Base-by-base conservation (phyloP, 2,797 vertebrate genomes). In the Falco columbarius region DNA sequence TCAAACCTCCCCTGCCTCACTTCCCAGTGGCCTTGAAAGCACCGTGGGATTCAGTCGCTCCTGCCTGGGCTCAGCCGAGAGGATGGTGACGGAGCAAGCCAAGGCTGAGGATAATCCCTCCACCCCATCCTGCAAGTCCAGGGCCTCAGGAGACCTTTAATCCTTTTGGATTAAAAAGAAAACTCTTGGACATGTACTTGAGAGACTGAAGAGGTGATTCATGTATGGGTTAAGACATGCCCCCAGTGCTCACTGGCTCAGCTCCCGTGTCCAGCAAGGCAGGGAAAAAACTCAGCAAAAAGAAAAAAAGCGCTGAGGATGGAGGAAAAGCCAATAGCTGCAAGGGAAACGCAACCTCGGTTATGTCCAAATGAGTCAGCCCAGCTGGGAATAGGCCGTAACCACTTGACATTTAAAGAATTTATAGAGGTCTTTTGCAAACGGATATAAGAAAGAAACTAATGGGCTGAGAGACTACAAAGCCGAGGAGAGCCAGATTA, bases 361-460 rank as follows among this genome's bases (percentile, higher is more conserved):
- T 40, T 66, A 15, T 0, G 0, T 81, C 90, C 91, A 66, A 86
- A 52, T 95, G 94, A 96, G 88, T 94, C 95, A 94, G 91, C 91
- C 94, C 96, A 89, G 94, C 95, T 96, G 96, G 95, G 97, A 97
- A 88, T 77, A 88, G 90, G 88, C 90, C 2, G 14, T 63, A 90
- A 94, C 85, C 95, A 84, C 91, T 93, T 93, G 93, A 94, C 94
- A 94, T 89, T 89, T 79, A 75, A 84, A 89, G 93, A 93, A 95
- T 95, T 96, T 86, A 94, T 92, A 84, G 93, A 94, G 82, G 46
- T 70, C 82, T 95, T 95, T 95, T 97, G 96, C 95, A 94, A 94
- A 94, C 55, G 90, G 96, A 93, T 95, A 66, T 93, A 94, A 95
- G 91, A 95, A 84, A 96, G 93, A 93, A 95, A 86, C 81, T 40